phyloP scores from a whole-genome alignment of 2,888 invertebrate species.

The Diaphora mendica region DNA sequence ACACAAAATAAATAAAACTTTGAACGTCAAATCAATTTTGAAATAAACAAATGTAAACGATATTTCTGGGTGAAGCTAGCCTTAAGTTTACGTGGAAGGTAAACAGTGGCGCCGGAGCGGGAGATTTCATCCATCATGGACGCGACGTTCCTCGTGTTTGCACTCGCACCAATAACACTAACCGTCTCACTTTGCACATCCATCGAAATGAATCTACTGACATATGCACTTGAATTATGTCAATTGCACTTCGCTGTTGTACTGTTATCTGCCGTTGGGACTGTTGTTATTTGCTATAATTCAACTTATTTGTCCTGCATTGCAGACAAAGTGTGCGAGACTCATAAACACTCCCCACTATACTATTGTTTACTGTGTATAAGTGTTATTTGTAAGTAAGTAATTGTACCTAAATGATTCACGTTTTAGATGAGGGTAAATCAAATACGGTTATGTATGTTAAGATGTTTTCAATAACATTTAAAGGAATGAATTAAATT shows the following conservation, averaged over 20 bases:
- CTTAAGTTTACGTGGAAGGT: neutral
- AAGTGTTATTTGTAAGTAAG: too few species aligned
- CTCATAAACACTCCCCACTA: neutral
- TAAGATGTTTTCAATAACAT: neutral
- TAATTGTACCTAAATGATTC: too few species aligned
- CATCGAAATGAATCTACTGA: constrained; percentile 2
- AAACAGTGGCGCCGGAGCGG: neutral
- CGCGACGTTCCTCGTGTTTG: neutral
- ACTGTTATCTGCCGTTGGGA: neutral
- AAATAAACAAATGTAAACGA: neutral
- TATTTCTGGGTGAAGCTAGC: neutral
- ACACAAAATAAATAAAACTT: too few species aligned
- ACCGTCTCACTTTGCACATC: neutral
- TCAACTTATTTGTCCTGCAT: neutral
- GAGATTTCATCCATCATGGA: neutral
- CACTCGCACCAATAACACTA: neutral
- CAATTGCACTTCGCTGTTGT: constrained; percentile 2
- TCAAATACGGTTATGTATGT: neutral
- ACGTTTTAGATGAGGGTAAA: neutral
- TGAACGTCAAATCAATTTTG: neutral
- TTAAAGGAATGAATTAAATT: too few species aligned
- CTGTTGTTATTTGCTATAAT: neutral
- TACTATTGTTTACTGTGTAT: too few species aligned
- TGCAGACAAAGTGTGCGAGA: neutral
- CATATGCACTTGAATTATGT: neutral